Evolutionary conservation across 2,113 vertebrate genomes (phyloP).

Genomic region (Leptodactylus fuscus): DNA sequence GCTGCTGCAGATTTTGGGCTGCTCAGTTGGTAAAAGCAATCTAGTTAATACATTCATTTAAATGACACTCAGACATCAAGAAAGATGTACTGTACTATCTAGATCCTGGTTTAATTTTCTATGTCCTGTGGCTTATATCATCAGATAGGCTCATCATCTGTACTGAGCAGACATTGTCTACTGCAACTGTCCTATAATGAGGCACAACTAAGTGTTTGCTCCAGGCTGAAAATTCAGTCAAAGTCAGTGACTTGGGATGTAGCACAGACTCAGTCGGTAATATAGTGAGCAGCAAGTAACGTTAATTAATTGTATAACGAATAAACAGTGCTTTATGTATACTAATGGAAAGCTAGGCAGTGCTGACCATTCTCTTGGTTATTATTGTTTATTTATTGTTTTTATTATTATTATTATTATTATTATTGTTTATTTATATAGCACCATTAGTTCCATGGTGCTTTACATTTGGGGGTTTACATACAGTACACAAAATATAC

Average conservation of each 20-base stretch:
- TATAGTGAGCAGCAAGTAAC: slow-evolving; percentile 1
- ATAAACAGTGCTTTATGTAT: not conserved
- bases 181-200: slow-evolving; percentile 49
- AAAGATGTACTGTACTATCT: slow-evolving; percentile 13
- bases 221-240: slow-evolving; percentile 38
- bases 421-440: too few relatives aligned
- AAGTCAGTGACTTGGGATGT: slow-evolving; percentile 22
- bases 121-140: slow-evolving; percentile 42
- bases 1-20: not conserved
- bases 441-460: too few relatives aligned
- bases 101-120: slow-evolving; percentile 1
- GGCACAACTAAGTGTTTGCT: slow-evolving; percentile 47
- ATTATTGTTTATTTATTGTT: too few relatives aligned
- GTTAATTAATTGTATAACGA: slow-evolving; percentile 26
- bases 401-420: too few relatives aligned
- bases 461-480: too few relatives aligned
- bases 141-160: slow-evolving; percentile 35
- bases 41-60: not conserved
- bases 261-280: slow-evolving; percentile 8
- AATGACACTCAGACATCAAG: slow-evolving; percentile 19
- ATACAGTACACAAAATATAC: too few relatives aligned
- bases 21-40: not conserved
- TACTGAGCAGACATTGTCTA: slow-evolving; percentile 34
- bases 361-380: not conserved
- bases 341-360: not conserved